Conservation (phyloP, 1,140 invertebrate genomes). For the Steinernema khuongi region DNA sequence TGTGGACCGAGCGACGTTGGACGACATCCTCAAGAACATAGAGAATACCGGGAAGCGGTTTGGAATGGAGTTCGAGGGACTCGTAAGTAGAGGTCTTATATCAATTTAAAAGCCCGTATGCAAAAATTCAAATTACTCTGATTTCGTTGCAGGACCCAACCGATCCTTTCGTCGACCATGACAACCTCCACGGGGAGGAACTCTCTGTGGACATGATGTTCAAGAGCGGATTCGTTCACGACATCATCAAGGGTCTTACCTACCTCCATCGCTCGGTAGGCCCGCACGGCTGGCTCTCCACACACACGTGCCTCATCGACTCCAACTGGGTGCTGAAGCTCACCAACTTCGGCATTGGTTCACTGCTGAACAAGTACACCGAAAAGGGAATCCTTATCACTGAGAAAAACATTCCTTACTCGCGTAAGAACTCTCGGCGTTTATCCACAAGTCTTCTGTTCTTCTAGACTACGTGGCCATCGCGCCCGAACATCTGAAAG, state of each 20-base stretch:
- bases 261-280: background rate
- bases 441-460: background rate
- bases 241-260: conserved; percentile 5
- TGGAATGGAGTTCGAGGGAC: background rate
- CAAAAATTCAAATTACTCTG: too few species aligned
- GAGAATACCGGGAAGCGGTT: background rate
- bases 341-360: background rate
- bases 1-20: background rate
- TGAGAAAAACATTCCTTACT: background rate
- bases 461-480: background rate
- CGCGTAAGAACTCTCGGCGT: background rate
- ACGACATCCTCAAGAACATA: background rate
- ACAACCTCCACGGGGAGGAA: background rate
- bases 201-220: background rate
- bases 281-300: conserved; percentile 3
- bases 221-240: background rate
- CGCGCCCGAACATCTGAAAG: background rate
- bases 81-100: background rate
- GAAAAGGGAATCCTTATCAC: background rate
- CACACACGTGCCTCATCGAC: conserved; percentile 2
- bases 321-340: background rate
- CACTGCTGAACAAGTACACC: background rate
- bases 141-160: background rate
- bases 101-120: background rate
- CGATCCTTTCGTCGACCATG: background rate